These are phyloP conservation scores for Zosterops japonicus DNA, from an alignment of 2,113 vertebrate genomes.

Conservation along the genomic window DNA sequence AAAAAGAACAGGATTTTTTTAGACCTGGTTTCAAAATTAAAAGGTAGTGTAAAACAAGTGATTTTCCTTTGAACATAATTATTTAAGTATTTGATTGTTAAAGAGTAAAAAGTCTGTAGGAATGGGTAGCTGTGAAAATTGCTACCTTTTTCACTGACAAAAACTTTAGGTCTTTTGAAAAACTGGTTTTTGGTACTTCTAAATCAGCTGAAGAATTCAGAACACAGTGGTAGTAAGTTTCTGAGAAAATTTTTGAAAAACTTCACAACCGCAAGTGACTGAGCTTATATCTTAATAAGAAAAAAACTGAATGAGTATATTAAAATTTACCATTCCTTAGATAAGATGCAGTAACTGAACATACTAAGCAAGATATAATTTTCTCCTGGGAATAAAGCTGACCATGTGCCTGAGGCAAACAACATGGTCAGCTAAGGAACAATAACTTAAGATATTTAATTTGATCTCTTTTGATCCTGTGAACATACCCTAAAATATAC, in stretches of 20 bases:
- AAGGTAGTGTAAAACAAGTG: background rate
- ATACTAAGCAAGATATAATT: background rate
- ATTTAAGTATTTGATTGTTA: background rate
- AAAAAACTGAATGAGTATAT: background rate
- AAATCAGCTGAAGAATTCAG: background rate
- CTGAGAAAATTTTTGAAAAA: background rate
- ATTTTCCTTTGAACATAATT: background rate
- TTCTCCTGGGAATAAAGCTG: background rate
- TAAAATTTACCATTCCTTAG: background rate
- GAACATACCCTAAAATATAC: background rate
- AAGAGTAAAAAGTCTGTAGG: background rate
- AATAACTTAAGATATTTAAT: background rate
- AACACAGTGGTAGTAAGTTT: background rate
- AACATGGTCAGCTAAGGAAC: background rate
- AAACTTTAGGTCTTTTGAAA: background rate
- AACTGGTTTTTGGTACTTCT: background rate
- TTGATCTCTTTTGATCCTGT: background rate
- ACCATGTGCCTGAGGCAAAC: background rate
- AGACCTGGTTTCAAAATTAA: background rate
- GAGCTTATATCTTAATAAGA: background rate
- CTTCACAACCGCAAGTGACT: background rate
- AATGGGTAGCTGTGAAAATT: background rate
- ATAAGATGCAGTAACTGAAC: background rate
- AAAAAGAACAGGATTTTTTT: background rate
- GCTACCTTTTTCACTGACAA: background rate